These are phyloP conservation scores for Acanthosepion lycidas DNA, from an alignment of 2,888 invertebrate genomes.

Conservation along the genomic window DNA sequence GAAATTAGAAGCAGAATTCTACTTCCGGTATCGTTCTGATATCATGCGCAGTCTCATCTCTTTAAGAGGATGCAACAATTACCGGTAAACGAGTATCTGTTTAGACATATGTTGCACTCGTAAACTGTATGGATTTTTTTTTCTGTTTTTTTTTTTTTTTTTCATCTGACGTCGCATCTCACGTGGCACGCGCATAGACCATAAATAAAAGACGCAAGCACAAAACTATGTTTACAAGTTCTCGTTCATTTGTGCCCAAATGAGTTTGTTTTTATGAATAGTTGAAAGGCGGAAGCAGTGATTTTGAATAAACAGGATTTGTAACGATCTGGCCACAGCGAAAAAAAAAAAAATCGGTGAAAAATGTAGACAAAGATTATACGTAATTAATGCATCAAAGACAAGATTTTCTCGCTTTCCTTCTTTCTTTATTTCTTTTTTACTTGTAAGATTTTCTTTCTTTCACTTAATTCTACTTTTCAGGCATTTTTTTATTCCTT, in stretches of 20 bases:
- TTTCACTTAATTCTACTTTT: too few relatives aligned
- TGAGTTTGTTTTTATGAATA: background rate
- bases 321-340: background rate
- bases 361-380: background rate
- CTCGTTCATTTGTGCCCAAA: background rate
- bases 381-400: background rate
- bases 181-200: background rate
- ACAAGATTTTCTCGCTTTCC: background rate
- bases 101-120: conserved; percentile 6
- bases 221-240: background rate
- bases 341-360: background rate
- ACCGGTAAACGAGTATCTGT: background rate
- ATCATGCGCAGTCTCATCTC: background rate
- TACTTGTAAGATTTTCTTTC: too few relatives aligned
- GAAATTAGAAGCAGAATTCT: background rate
- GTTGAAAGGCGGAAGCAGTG: background rate
- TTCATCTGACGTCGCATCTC: background rate
- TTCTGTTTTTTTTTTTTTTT: background rate
- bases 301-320: background rate
- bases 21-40: background rate
- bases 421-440: background rate
- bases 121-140: background rate
- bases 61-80: conserved; percentile 8
- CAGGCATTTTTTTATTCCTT: too few relatives aligned
- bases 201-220: background rate